Conservation (phyloP, 2,113 vertebrate species). For the Cyanoderma ruficeps region DNA sequence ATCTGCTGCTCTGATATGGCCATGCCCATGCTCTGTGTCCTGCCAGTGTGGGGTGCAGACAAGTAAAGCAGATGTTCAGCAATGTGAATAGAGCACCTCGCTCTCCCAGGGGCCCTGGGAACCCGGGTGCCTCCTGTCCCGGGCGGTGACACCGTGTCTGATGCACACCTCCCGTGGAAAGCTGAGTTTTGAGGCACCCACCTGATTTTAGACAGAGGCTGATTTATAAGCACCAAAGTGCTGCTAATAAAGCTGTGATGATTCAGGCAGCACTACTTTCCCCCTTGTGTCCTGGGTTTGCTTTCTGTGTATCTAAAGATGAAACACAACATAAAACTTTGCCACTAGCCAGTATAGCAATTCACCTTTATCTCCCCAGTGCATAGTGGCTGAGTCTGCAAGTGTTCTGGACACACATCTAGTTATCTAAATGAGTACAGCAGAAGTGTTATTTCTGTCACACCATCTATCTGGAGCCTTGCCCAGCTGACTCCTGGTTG, state of each 20-base stretch:
- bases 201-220: not conserved
- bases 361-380: not conserved
- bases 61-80: not conserved
- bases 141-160: not conserved
- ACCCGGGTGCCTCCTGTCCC: accelerated
- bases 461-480: not conserved
- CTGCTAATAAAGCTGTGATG: not conserved
- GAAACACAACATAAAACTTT: not conserved
- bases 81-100: not conserved
- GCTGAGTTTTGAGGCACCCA: not conserved
- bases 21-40: not conserved
- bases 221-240: not conserved
- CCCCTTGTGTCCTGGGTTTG: not conserved
- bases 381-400: not conserved
- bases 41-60: not conserved
- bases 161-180: not conserved
- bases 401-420: not conserved
- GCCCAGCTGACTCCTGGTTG: not conserved
- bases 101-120: not conserved
- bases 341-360: not conserved
- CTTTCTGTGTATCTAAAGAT: not conserved
- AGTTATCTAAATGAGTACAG: not conserved
- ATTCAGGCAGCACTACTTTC: not conserved
- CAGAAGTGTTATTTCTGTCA: not conserved
- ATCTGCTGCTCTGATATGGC: not conserved